A percentile compares a stretch with the other conserved stretches of the same genome.
Conservation (phyloP, 2,888 invertebrate genomes). For the Muschampia plurimacula region DNA sequence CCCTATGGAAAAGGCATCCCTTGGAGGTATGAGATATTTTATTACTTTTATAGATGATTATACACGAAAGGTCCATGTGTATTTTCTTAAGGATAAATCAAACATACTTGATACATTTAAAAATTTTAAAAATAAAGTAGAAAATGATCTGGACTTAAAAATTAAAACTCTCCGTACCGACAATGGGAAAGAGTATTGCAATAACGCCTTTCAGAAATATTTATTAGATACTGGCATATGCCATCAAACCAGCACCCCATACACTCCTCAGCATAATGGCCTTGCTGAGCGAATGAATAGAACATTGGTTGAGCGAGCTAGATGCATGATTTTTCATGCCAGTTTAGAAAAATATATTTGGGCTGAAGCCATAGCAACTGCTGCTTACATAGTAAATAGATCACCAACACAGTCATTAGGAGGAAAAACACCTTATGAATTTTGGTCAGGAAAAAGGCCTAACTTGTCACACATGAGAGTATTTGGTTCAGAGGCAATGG, state of each 20-base stretch:
- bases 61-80: not conserved
- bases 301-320: slow-evolving; percentile 41
- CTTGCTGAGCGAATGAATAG: slow-evolving; percentile 51
- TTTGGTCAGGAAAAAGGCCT: slow-evolving; percentile 57
- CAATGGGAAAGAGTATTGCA: slow-evolving; percentile 42
- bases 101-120: slow-evolving; percentile 35
- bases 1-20: too few relatives aligned
- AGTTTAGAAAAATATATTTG: slow-evolving; percentile 43
- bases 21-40: too few relatives aligned
- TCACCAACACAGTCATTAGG: slow-evolving; percentile 42
- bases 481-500: slow-evolving; percentile 57
- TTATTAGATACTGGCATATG: slow-evolving; percentile 47
- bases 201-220: slow-evolving; percentile 18
- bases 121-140: slow-evolving; percentile 22
- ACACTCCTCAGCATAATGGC: slow-evolving; percentile 56
- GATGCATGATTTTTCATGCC: slow-evolving; percentile 40
- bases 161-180: slow-evolving; percentile 44
- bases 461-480: slow-evolving; percentile 51
- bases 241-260: slow-evolving; percentile 46
- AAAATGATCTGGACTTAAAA: slow-evolving; percentile 40
- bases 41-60: too few relatives aligned
- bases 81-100: slow-evolving; percentile 35
- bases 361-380: slow-evolving; percentile 54
- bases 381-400: slow-evolving; percentile 43
- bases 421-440: slow-evolving; percentile 50